A percentile compares a stretch with the other conserved stretches of the same genome.
These are phyloP conservation scores for Aegotheles bennettii DNA, from an alignment of 2,113 vertebrate species.

Conservation along the genomic window DNA sequence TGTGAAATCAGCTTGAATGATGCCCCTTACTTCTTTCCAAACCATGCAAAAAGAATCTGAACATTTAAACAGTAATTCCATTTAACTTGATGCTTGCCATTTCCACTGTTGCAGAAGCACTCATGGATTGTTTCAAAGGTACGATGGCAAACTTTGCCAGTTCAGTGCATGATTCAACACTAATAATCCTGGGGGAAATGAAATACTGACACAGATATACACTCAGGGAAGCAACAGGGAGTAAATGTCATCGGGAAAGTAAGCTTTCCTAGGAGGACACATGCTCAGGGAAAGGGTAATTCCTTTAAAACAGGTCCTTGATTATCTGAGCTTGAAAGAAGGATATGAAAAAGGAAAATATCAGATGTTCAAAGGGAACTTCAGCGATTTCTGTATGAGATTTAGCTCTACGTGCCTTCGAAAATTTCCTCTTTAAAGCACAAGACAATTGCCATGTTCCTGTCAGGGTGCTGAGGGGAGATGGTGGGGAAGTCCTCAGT, in stretches of 20 bases:
- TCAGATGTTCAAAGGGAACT: not conserved
- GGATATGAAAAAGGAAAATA: not conserved
- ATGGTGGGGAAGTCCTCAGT: not conserved
- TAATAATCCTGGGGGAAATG: not conserved
- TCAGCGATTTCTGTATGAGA: not conserved
- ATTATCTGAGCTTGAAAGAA: not conserved
- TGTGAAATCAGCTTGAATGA: accelerated
- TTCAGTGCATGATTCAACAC: not conserved
- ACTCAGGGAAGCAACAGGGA: not conserved
- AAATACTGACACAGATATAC: not conserved
- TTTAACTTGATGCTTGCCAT: not conserved
- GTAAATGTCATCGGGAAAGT: not conserved
- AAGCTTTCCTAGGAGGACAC: not conserved
- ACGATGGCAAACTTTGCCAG: accelerated
- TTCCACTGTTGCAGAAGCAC: not conserved
- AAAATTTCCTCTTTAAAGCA: not conserved
- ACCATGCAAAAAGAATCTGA: not conserved
- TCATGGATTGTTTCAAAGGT: not conserved
- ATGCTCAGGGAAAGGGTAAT: not conserved
- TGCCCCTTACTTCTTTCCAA: not conserved
- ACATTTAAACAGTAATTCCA: not conserved
- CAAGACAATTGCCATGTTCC: not conserved
- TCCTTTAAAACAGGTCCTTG: not conserved
- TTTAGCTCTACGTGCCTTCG: not conserved
- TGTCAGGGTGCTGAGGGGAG: not conserved